phyloP scores from a whole-genome alignment of 2,888 invertebrate genomes.

The Zootermopsis nevadensis region DNA sequence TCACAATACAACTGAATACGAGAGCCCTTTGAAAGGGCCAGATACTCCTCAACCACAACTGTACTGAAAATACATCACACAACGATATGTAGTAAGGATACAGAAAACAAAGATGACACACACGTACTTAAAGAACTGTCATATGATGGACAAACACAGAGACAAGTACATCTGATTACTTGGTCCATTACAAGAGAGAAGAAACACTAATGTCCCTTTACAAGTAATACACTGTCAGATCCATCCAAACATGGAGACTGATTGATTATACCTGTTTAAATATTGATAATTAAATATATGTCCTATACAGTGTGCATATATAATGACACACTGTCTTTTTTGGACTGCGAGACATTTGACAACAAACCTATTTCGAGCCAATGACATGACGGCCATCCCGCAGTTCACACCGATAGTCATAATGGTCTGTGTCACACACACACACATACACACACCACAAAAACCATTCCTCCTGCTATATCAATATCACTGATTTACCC shows the following conservation, averaged over 20 bases:
- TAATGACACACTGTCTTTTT: background rate
- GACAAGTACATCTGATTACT: constrained; percentile 27
- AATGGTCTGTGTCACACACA: background rate
- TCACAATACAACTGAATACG: background rate
- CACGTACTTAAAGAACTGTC: background rate
- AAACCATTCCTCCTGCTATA: background rate
- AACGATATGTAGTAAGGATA: constrained; percentile 33
- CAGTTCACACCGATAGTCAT: background rate
- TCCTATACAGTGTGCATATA: background rate
- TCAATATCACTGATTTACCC: background rate
- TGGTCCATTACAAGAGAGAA: background rate
- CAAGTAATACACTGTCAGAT: background rate
- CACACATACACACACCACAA: no score
- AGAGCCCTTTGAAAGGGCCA: background rate
- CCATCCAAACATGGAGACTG: background rate
- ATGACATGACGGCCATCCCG: background rate
- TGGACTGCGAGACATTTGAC: background rate
- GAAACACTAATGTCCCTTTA: background rate
- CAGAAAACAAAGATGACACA: constrained; percentile 10
- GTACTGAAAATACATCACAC: constrained; percentile 19
- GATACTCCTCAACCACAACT: background rate
- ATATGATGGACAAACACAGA: constrained; percentile 12
- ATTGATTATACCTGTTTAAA: background rate
- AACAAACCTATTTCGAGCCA: background rate
- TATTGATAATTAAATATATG: background rate